phyloP scores from a whole-genome alignment of 2,888 invertebrate genomes.

The Cataglyphis albicans region DNA sequence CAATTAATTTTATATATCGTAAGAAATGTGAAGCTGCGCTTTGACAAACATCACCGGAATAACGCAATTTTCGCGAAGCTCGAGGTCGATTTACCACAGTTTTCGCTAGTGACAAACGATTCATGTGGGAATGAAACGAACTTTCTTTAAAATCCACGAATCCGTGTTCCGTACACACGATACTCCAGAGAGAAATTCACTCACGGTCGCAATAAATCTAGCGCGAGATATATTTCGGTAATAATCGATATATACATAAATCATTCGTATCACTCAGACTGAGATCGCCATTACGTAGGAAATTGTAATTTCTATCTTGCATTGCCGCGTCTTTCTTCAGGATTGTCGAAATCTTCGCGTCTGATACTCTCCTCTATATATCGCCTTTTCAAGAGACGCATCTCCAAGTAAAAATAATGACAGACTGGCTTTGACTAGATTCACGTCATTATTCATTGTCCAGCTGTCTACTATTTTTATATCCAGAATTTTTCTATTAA shows the following conservation, averaged over 20 bases:
- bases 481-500: too few relatives aligned
- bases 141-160: constrained; percentile 67
- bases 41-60: constrained; percentile 41
- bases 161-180: constrained; percentile 58
- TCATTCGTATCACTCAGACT: constrained; percentile 60
- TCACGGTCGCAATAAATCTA: constrained; percentile 73
- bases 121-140: constrained; percentile 57
- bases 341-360: background rate
- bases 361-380: too few relatives aligned
- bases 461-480: too few relatives aligned
- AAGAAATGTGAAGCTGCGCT: background rate
- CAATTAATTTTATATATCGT: background rate
- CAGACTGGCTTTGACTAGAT: too few relatives aligned
- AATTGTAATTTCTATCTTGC: constrained; percentile 26
- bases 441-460: too few relatives aligned
- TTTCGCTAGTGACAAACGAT: constrained; percentile 31
- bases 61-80: constrained; percentile 55
- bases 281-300: constrained; percentile 16
- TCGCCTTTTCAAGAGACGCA: background rate
- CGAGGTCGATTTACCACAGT: constrained; percentile 64
- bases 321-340: background rate
- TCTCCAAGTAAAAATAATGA: too few relatives aligned
- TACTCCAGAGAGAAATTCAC: constrained; percentile 59
- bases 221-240: constrained; percentile 73
- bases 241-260: constrained; percentile 71